These are phyloP conservation scores for Gymnorhina tibicen DNA, from an alignment of 2,113 vertebrate species.

Conservation along the genomic window DNA sequence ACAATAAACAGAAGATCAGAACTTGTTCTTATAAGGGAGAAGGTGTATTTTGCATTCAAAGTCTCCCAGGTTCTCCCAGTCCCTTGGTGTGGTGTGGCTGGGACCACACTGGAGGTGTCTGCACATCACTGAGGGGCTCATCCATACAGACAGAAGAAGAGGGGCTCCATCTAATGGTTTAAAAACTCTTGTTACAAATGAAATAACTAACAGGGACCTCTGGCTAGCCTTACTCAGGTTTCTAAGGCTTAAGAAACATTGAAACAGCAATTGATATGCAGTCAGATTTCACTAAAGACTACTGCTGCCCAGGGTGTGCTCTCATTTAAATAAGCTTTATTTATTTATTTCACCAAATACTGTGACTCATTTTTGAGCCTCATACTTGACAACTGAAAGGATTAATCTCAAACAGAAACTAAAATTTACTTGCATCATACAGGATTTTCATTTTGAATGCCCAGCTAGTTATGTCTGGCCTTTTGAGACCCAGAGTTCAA, in stretches of 20 bases:
- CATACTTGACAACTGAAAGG: background rate
- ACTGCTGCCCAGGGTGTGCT: background rate
- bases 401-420: background rate
- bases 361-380: background rate
- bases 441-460: background rate
- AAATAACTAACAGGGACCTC: background rate
- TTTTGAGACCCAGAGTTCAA: background rate
- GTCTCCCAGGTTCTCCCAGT: background rate
- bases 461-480: background rate
- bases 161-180: background rate
- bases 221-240: background rate
- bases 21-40: background rate
- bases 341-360: background rate
- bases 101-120: background rate
- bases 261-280: background rate
- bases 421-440: background rate
- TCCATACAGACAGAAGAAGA: background rate
- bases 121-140: background rate
- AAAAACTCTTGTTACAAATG: background rate
- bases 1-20: background rate
- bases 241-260: background rate
- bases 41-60: background rate
- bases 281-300: background rate
- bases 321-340: background rate
- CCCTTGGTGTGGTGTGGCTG: fast-evolving